A percentile compares a stretch with the other conserved stretches of the same genome.
Conservation (phyloP, 2,888 invertebrate species). For the Rhingia rostrata region DNA sequence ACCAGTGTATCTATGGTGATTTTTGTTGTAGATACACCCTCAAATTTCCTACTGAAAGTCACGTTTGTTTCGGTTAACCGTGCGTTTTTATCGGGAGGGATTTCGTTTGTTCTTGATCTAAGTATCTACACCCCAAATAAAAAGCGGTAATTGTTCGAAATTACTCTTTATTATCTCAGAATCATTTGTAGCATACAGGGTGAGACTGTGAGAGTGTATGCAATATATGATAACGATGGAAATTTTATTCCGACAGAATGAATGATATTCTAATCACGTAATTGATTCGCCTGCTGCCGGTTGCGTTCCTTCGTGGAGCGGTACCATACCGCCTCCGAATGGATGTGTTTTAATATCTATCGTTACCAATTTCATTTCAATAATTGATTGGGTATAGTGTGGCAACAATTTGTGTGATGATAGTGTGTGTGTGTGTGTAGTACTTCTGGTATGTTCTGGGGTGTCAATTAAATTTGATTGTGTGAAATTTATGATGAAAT, state of each 20-base stretch:
- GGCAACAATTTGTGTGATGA: conserved; percentile 18
- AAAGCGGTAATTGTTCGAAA: no score
- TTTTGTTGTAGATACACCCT: no score
- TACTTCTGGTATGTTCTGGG: background rate
- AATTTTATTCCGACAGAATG: conserved; percentile 38
- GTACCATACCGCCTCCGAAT: conserved; percentile 2
- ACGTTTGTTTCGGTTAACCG: no score
- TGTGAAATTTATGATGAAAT: background rate
- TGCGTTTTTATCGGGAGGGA: no score
- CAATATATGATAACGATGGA: conserved; percentile 17
- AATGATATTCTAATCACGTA: conserved; percentile 55
- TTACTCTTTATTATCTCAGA: no score
- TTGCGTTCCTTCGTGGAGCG: background rate
- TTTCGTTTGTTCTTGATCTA: no score
- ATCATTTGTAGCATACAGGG: no score
- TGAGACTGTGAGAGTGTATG: background rate
- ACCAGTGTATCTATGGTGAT: no score
- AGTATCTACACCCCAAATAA: no score
- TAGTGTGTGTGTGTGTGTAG: background rate
- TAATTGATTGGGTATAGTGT: conserved; percentile 36
- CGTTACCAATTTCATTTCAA: conserved; percentile 34
- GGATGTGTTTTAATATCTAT: conserved; percentile 28
- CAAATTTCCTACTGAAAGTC: no score
- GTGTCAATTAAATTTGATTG: conserved; percentile 30
- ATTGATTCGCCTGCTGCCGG: conserved; percentile 15